phyloP scores from a whole-genome alignment of 2,888 invertebrate species.

The Oscheius sp. region DNA sequence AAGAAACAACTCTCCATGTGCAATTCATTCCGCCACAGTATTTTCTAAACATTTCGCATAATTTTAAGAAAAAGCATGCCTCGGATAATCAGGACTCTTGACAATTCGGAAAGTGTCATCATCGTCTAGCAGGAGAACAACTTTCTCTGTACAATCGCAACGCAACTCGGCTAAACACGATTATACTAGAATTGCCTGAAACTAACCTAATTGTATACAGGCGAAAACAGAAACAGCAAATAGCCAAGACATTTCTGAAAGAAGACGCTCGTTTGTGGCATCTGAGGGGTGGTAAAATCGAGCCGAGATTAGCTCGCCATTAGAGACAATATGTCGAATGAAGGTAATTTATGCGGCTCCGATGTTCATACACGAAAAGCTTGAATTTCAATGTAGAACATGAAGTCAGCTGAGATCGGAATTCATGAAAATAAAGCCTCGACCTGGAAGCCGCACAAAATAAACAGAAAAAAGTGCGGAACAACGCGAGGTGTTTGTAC shows the following conservation, averaged over 20 bases:
- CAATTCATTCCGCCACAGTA: constrained; percentile 49
- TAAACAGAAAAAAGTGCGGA: constrained; percentile 31
- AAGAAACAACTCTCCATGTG: constrained; percentile 50
- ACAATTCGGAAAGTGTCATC: constrained; percentile 47
- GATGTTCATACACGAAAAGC: background rate
- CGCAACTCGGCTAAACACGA: constrained; percentile 8
- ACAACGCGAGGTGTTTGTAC: constrained; percentile 33
- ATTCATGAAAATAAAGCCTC: constrained; percentile 6
- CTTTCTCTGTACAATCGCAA: constrained; percentile 45
- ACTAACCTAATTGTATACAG: background rate
- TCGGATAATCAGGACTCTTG: constrained; percentile 52
- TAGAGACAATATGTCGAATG: constrained; percentile 10
- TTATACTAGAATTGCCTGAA: background rate
- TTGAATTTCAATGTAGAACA: background rate
- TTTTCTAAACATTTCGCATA: constrained; percentile 16
- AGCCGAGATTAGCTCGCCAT: constrained; percentile 12
- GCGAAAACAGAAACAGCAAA: background rate
- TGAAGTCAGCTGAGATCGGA: constrained; percentile 13
- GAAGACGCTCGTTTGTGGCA: constrained; percentile 16
- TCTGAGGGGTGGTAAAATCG: constrained; percentile 13
- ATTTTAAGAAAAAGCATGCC: background rate
- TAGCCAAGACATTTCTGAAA: constrained; percentile 24
- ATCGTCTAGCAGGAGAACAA: constrained; percentile 39
- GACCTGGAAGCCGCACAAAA: constrained; percentile 28
- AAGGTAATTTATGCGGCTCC: constrained; percentile 22